Conservation (phyloP, 2,797 vertebrate species). For the Hoplostethus mediterraneus region DNA sequence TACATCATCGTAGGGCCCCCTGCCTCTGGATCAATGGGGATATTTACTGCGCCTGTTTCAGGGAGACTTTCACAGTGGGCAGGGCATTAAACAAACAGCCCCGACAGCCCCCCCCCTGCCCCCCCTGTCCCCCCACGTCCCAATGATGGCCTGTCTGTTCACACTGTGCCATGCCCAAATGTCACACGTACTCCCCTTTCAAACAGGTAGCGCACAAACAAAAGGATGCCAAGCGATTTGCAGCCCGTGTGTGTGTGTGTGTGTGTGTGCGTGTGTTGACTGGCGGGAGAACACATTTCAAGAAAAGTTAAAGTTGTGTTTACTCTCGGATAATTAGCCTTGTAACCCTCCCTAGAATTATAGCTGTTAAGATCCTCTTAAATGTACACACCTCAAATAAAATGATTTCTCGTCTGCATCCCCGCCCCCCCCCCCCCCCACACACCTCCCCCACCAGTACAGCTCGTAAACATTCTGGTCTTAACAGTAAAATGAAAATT, state of each 20-base stretch:
- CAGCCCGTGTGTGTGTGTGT: conserved; percentile 21
- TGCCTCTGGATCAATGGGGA: conserved; percentile 88
- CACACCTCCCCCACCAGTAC: neutral
- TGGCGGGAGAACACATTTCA: conserved; percentile 58
- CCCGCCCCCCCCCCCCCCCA: neutral
- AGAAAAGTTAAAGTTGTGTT: conserved; percentile 50
- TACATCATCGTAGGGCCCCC: conserved; percentile 88
- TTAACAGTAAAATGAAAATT: conserved; percentile 63
- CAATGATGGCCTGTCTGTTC: conserved; percentile 80
- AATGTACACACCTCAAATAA: conserved; percentile 66
- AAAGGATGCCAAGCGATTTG: conserved; percentile 48
- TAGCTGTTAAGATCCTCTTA: conserved; percentile 69
- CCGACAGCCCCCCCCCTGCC: conserved; percentile 62
- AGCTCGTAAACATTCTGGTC: conserved; percentile 64
- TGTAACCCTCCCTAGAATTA: conserved; percentile 60
- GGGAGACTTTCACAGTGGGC: conserved; percentile 85
- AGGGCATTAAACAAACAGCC: conserved; percentile 86
- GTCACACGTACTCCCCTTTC: conserved; percentile 76
- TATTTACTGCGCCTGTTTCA: conserved; percentile 89
- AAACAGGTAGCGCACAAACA: conserved; percentile 70
- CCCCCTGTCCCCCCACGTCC: conserved; percentile 44
- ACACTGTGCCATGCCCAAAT: conserved; percentile 78
- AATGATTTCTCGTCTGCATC: conserved; percentile 45
- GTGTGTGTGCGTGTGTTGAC: conserved; percentile 42
- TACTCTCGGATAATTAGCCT: conserved; percentile 67